Percentiles rank a stretch among this genome's conserved stretches.
Conservation (phyloP, 2,113 vertebrate species). For the Bubo bubo region DNA sequence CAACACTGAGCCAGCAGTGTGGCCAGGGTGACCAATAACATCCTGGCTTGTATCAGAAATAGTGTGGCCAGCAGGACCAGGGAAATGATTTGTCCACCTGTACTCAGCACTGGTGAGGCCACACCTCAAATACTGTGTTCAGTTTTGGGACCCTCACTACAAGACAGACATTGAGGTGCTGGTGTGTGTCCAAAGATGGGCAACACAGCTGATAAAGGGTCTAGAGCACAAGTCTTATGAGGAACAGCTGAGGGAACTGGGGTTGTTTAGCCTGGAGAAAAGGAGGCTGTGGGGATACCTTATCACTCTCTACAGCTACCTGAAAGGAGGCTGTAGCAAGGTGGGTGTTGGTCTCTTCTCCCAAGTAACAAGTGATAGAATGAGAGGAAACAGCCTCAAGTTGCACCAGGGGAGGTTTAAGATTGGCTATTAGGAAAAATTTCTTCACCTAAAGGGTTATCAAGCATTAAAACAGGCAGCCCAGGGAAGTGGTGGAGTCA, state of each 20-base stretch:
- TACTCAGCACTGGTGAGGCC: accelerated
- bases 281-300: not conserved
- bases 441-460: not conserved
- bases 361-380: not conserved
- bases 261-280: not conserved
- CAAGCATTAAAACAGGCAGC: not conserved
- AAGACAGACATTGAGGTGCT: too few relatives aligned
- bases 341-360: not conserved
- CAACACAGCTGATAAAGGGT: accelerated
- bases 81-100: accelerated
- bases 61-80: not conserved
- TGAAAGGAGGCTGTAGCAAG: accelerated
- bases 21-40: too few relatives aligned
- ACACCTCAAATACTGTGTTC: accelerated
- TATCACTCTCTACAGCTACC: accelerated
- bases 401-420: not conserved
- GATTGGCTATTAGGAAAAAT: not conserved
- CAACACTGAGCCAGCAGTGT: not conserved
- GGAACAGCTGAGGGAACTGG: not conserved
- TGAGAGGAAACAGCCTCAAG: not conserved
- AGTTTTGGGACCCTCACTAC: not conserved
- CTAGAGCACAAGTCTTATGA: accelerated
- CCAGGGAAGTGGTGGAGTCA: not conserved
- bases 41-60: not conserved
- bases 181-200: not conserved